Evolutionary conservation across 2,888 invertebrate species (phyloP).

Genomic region (Oligia latruncula): DNA sequence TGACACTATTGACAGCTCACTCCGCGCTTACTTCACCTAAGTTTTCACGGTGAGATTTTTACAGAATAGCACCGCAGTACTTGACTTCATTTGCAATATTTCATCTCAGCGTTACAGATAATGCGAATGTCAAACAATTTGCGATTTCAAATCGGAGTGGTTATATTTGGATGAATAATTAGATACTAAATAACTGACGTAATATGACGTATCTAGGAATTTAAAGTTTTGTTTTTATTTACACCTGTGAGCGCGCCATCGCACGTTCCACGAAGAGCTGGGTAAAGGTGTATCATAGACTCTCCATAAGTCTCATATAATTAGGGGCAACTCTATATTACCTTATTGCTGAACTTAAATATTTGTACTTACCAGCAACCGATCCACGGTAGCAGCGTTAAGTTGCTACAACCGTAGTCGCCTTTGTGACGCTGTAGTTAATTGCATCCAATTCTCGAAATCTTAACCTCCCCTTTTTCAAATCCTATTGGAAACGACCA

Average conservation of each 20-base stretch:
- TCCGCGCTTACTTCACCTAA: too few species aligned
- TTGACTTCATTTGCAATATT: conserved; percentile 21
- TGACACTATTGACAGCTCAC: too few species aligned
- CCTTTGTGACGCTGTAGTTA: too few species aligned
- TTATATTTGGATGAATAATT: conserved; percentile 11
- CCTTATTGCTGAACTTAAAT: neutral
- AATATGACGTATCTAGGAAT: neutral
- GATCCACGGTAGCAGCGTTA: neutral
- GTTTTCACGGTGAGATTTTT: too few species aligned
- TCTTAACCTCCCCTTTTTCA: neutral
- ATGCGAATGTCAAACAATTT: neutral
- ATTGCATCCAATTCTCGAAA: neutral
- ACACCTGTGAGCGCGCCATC: neutral
- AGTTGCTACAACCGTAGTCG: neutral
- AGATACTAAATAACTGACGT: neutral
- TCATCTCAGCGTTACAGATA: neutral
- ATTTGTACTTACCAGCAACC: neutral
- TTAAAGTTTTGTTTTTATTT: conserved; percentile 5
- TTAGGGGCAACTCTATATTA: neutral
- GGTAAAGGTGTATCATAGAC: neutral
- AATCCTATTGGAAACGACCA: neutral
- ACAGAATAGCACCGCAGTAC: neutral
- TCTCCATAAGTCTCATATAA: neutral
- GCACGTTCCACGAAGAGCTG: neutral
- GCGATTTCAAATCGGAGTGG: neutral